Conservation (phyloP, 2,113 vertebrate genomes). For the Mionectes macconnelli region DNA sequence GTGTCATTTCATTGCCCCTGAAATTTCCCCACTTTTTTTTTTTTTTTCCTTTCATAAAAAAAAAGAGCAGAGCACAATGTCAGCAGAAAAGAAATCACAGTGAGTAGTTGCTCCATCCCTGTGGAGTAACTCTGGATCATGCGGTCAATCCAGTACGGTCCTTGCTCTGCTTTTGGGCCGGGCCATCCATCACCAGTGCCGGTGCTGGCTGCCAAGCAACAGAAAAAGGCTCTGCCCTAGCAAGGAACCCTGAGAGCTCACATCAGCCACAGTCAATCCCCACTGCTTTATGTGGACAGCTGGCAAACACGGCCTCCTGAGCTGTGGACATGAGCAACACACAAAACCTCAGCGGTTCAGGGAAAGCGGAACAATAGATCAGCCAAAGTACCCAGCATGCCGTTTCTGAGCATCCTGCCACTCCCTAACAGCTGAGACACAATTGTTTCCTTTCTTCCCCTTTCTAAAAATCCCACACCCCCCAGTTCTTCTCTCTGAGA, state of each 20-base stretch:
- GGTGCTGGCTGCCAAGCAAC: not conserved
- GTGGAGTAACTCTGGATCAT: not conserved
- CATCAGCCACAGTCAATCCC: not conserved
- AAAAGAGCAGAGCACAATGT: not conserved
- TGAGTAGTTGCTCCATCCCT: rapidly evolving
- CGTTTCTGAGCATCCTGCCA: rapidly evolving
- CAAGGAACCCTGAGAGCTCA: not conserved
- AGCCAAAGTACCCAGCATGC: not conserved
- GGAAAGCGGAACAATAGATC: not conserved
- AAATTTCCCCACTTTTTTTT: not conserved
- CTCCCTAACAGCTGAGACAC: not conserved
- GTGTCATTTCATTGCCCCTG: not conserved
- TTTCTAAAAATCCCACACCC: not conserved
- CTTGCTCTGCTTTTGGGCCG: not conserved
- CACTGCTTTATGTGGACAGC: not conserved
- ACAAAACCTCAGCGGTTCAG: not conserved
- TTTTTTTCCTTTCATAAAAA: too few species aligned
- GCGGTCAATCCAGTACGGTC: not conserved
- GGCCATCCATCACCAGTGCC: not conserved
- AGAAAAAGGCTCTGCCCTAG: not conserved
- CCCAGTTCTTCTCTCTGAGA: not conserved
- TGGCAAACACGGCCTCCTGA: not conserved
- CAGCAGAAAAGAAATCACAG: not conserved
- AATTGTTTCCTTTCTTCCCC: not conserved
- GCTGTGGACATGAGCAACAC: not conserved